These are phyloP conservation scores for Oryzias woworae DNA, from an alignment of 2,113 vertebrate genomes.

Conservation along the genomic window DNA sequence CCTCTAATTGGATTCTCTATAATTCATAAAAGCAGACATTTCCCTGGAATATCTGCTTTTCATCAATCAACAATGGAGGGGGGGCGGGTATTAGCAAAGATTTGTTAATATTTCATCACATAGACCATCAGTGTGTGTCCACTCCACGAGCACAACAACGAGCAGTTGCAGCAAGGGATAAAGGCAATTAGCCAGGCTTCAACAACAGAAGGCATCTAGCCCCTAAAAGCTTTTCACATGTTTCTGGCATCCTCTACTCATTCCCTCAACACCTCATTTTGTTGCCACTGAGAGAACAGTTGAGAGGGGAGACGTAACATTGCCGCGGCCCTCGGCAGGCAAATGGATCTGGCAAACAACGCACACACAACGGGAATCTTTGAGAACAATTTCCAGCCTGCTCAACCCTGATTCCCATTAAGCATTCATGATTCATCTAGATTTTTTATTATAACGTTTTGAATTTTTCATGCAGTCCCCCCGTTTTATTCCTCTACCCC, in stretches of 20 bases:
- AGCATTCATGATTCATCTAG: slow-evolving; percentile 80
- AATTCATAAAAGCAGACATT: slow-evolving; percentile 63
- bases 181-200: slow-evolving; percentile 65
- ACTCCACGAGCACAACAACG: slow-evolving; percentile 55
- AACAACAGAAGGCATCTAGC: slow-evolving; percentile 52
- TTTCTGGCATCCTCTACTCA: slow-evolving; percentile 55
- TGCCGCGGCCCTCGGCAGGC: slow-evolving; percentile 29
- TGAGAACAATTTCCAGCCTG: slow-evolving; percentile 58
- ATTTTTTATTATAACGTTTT: slow-evolving; percentile 78
- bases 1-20: slow-evolving; percentile 67
- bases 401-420: slow-evolving; percentile 70
- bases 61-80: slow-evolving; percentile 59
- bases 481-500: not conserved
- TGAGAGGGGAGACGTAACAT: slow-evolving; percentile 32
- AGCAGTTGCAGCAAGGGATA: slow-evolving; percentile 36
- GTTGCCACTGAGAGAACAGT: slow-evolving; percentile 33
- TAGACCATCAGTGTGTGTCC: slow-evolving; percentile 40
- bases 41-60: slow-evolving; percentile 60
- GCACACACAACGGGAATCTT: slow-evolving; percentile 41
- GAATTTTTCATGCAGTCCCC: slow-evolving; percentile 74
- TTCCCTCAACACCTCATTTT: slow-evolving; percentile 53
- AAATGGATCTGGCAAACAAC: slow-evolving; percentile 14
- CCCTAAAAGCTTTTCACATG: slow-evolving; percentile 69
- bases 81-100: slow-evolving; percentile 36
- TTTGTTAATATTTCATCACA: slow-evolving; percentile 68